These are phyloP conservation scores for Nesoenas mayeri DNA, from an alignment of 2,113 vertebrate genomes.

Conservation along the genomic window DNA sequence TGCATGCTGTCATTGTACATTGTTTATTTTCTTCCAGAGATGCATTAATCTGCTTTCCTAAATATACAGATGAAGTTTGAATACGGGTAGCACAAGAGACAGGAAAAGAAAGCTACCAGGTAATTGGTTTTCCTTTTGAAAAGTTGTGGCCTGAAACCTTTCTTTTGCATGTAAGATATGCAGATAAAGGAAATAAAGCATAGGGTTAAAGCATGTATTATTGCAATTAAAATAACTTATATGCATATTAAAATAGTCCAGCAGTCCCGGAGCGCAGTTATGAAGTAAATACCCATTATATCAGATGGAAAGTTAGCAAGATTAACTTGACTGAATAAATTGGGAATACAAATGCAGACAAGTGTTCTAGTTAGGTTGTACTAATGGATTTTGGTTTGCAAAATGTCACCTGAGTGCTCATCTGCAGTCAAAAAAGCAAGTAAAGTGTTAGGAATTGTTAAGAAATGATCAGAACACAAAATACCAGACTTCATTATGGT, in stretches of 20 bases:
- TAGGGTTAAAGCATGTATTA: background rate
- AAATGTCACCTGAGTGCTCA: conserved; percentile 12
- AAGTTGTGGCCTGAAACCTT: background rate
- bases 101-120: background rate
- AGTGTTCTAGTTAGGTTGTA: background rate
- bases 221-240: background rate
- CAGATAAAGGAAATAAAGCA: background rate
- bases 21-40: background rate
- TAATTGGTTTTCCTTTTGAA: background rate
- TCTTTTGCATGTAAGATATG: background rate
- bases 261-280: background rate
- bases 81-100: background rate
- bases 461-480: background rate
- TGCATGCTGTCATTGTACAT: background rate
- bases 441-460: background rate
- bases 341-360: background rate
- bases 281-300: background rate
- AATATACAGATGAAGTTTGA: background rate
- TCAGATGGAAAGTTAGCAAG: background rate
- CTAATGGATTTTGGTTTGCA: background rate
- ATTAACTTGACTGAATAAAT: background rate
- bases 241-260: background rate
- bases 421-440: background rate
- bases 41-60: background rate
- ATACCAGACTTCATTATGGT: background rate